Evolutionary conservation across 2,113 vertebrate genomes (phyloP), one percentile per base, ranked within the genome.

Genomic region (Syngnathus scovelli): DNA sequence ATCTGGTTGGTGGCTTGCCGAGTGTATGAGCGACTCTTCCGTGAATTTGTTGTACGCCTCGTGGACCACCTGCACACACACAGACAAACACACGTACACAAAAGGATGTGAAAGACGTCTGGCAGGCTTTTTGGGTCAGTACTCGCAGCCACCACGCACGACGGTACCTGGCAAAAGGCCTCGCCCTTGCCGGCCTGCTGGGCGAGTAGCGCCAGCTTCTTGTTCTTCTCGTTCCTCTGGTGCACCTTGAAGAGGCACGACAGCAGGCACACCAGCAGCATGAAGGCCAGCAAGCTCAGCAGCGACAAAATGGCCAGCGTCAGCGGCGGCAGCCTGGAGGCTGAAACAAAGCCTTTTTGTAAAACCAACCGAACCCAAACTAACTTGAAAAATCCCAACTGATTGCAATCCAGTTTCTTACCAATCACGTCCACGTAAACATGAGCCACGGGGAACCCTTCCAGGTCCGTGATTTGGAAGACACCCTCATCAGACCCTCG

Each of bases 161-260:
- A 13, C 33, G 3, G 78, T 86, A 92, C 91, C 89, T 92, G 89
- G 86, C 90, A 81, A 80, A 92, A 91, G 19, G 88, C 68, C 0
- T 91, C 87, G 21, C 79, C 63, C 51, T 90, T 91, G 68, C 85
- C 83, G 0, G 90, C 80, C 78, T 90, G 87, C 78, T 91, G 85
- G 49, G 91, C 90, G 8, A 91, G 43, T 48, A 90, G 74, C 63
- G 1, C 8, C 70, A 92, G 82, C 77, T 87, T 90, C 68, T 82
- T 85, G 82, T 74, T 90, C 86, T 88, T 91, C 72, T 88, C 66
- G 0, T 87, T 87, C 69, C 90, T 84, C 54, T 77, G 78, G 9
- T 83, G 90, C 13, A 89, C 81, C 36, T 86, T 89, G 41, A 85
- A 83, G 72, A 90, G 19, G 23, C 91, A 92, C 66, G 91, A 92